Evolutionary conservation across 2,113 vertebrate species (phyloP).

Genomic region (Redunca redunca): DNA sequence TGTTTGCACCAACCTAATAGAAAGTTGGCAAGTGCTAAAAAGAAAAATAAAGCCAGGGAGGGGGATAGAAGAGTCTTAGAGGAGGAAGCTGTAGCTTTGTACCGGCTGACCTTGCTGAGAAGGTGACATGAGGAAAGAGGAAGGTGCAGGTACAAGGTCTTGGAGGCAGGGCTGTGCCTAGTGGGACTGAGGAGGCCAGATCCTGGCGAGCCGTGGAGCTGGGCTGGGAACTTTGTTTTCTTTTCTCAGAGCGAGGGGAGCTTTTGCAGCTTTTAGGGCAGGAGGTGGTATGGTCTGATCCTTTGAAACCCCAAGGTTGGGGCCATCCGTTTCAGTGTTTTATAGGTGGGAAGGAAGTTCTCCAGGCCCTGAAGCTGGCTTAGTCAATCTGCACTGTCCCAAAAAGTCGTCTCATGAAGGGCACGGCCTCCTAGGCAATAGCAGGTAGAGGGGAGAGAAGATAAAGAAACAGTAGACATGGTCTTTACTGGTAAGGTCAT

Average conservation of each 20-base stretch:
- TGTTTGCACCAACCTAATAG: not conserved
- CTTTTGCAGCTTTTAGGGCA: not conserved
- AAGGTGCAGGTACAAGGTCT: not conserved
- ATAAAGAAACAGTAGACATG: not conserved
- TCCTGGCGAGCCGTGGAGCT: not conserved
- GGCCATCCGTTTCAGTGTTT: fast-evolving
- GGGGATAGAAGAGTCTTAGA: not conserved
- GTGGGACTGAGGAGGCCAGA: not conserved
- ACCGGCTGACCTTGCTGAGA: not conserved
- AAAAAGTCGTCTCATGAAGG: no score
- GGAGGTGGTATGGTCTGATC: not conserved
- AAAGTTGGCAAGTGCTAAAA: not conserved
- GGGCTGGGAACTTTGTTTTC: not conserved
- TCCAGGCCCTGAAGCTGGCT: not conserved
- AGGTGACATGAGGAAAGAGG: not conserved
- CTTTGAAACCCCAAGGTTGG: not conserved
- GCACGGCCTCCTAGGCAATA: not conserved
- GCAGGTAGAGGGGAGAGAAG: no score
- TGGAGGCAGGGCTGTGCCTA: not conserved
- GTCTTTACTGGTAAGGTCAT: not conserved
- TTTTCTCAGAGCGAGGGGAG: not conserved
- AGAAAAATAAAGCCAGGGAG: not conserved
- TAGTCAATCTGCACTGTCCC: not conserved
- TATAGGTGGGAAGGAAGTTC: not conserved
- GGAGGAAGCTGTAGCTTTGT: not conserved